Base-by-base conservation (phyloP, 2,113 vertebrate genomes). In the Paradoxurus hermaphroditus region DNA sequence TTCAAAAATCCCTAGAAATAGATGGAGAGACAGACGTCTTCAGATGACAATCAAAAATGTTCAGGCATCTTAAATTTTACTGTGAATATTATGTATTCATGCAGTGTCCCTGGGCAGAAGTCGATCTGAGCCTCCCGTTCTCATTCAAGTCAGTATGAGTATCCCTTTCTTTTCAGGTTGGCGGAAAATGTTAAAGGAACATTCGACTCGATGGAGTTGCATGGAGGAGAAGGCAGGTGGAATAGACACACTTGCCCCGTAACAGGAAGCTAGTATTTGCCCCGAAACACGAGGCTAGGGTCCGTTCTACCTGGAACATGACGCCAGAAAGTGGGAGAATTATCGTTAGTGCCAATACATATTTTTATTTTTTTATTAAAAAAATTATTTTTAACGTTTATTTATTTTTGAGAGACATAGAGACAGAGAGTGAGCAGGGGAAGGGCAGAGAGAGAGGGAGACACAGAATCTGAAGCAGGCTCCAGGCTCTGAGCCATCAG, bases 51-150 rank as follows among this genome's bases (percentile, higher is more conserved):
- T 19, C 11, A 75, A 12, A 72, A 79, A 36, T 84, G 19, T 73
- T 85, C 8, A 87, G 82, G 51, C 41, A 88, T 67, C 65, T 93
- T 93, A 73, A 49, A 44, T 85, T 97, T 93, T 59, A 49, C 46
- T 79, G 4, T 34, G 27, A 84, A 25, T 79, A 39, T 65, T 67
- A 78, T 89, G 44, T 34, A 46, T 91, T 87, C 84, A 44, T 1
- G 83, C 3, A 5, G 10, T 44, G 21, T 65, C 4, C 5, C 41
- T 89, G 78, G 31, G 65, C 77, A 82, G 51, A 67, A 85, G 56
- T 72, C 70, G n/a, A 75, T 81, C 51, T 84, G 29, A 67, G 31
- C 63, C 63, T 65, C 7, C 44, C 39, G 12, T 88, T 68, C 63
- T 73, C 34, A 44, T 93, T 81, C 5, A 63, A 88, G 27, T 84